Evolutionary conservation across 2,113 vertebrate genomes (phyloP), one percentile per base, ranked within the genome.

Genomic region (Tychaedon coryphoeus): DNA sequence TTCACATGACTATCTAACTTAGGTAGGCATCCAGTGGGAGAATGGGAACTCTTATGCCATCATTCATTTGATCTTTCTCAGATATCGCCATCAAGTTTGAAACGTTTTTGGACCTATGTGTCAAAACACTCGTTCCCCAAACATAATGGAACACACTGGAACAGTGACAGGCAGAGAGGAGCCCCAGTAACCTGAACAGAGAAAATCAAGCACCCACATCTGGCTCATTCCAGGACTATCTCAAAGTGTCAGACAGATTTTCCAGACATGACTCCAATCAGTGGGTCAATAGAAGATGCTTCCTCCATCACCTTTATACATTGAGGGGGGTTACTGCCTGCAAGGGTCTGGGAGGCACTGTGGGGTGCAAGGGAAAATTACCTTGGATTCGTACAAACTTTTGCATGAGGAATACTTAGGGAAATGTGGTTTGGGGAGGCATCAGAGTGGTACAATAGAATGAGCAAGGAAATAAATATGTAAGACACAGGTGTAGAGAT

Each of bases 21-120:
- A 43, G 0, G 0, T 7, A 36, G 50, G n/a, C 28, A 48, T 34
- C 6, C 1, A 6, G 2, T 8, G 12, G 33, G 23, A 84, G n/a
- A 71, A 77, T 16, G 3, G 15, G 28, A 77, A 29, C 16, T 19
- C 67, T 14, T 31, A 69, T 14, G 8, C 12, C 25, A 33, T 31
- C 28, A 36, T 43, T 73, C 8, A 65, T 31, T 86, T 61, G 12
- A 62, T 12, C 8, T 61, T 89, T 69, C 70, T 50, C 42, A 62
- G 50, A 45, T 20, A 13, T 72, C 58, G 5, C 14, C 11, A n/a
- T 8, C n/a, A 22, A 51, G 11, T 57, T 40, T 61, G 50, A 91
- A 89, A 72, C 3, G 2, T 7, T 43, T 86, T 91, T 80, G 85
- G 15, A 25, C 14, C 15, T 23, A 2, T 67, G 4, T 38, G 25